Conservation (phyloP, 2,888 invertebrate species). For the Mythimna albipuncta region DNA sequence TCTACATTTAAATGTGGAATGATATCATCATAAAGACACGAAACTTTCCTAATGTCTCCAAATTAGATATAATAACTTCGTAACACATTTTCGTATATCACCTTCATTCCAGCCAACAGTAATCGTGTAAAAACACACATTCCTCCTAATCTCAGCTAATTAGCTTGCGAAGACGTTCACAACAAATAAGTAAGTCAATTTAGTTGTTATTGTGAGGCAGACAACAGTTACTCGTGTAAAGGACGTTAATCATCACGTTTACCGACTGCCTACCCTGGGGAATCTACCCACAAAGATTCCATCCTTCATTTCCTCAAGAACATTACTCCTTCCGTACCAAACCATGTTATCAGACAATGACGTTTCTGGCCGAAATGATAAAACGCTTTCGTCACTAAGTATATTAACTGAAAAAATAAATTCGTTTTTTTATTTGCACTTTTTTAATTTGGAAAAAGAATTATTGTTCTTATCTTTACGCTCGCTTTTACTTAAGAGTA, state of each 20-base stretch:
- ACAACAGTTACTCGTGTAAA: slow-evolving; percentile 75
- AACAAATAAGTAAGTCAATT: slow-evolving; percentile 69
- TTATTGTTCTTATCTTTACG: slow-evolving; percentile 57
- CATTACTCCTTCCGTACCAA: slow-evolving; percentile 79
- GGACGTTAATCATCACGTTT: slow-evolving; percentile 80
- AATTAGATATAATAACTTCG: slow-evolving; percentile 22
- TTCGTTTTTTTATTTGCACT: slow-evolving; percentile 49
- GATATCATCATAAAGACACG: neutral
- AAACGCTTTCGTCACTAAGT: slow-evolving; percentile 64
- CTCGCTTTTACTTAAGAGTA: slow-evolving; percentile 46
- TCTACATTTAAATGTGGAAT: neutral
- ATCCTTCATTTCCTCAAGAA: slow-evolving; percentile 82
- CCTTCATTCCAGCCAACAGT: slow-evolving; percentile 23
- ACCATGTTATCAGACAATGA: slow-evolving; percentile 79
- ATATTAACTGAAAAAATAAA: slow-evolving; percentile 59
- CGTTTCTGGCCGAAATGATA: slow-evolving; percentile 69
- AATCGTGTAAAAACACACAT: slow-evolving; percentile 51
- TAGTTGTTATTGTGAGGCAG: slow-evolving; percentile 70
- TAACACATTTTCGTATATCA: slow-evolving; percentile 24
- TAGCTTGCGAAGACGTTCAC: slow-evolving; percentile 57
- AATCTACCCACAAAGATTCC: slow-evolving; percentile 72
- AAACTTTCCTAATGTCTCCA: neutral
- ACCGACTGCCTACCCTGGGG: slow-evolving; percentile 67
- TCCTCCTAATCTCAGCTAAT: slow-evolving; percentile 64
- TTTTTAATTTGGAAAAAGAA: slow-evolving; percentile 48